phyloP scores from a whole-genome alignment of 1,140 invertebrate genomes.

The Drosophila teissieri region DNA sequence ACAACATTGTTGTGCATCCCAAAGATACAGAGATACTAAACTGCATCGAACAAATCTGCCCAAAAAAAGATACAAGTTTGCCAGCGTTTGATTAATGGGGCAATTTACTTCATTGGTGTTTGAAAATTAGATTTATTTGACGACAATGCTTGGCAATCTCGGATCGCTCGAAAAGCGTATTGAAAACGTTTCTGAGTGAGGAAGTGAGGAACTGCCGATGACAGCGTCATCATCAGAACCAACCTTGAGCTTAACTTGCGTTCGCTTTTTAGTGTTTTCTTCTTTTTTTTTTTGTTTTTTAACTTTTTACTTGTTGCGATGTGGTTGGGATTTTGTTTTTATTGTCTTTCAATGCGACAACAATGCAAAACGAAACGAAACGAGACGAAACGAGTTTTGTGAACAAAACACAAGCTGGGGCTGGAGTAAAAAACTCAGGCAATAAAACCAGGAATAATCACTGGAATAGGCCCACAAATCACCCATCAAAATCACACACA shows the following conservation, averaged over 20 bases:
- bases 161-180: constrained; percentile 6
- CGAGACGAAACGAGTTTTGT: constrained; percentile 65
- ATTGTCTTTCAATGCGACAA: constrained; percentile 44
- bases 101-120: too few relatives aligned
- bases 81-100: too few relatives aligned
- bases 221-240: constrained; percentile 45
- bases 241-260: constrained; percentile 55
- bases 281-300: constrained; percentile 4
- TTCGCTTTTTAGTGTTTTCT: constrained; percentile 30
- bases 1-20: too few relatives aligned
- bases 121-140: too few relatives aligned
- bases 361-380: constrained; percentile 47
- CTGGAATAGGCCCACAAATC: constrained; percentile 26
- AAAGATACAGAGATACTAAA: too few relatives aligned
- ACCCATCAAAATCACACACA: constrained; percentile 5
- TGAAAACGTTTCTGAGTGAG: constrained; percentile 20
- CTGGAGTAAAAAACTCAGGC: constrained; percentile 28
- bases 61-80: too few relatives aligned
- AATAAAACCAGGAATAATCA: constrained; percentile 12
- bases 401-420: constrained; percentile 32
- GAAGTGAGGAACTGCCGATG: constrained; percentile 44
- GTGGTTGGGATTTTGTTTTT: constrained; percentile 19
- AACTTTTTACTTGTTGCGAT: constrained; percentile 34
- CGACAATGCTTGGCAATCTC: too few relatives aligned
- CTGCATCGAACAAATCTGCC: too few relatives aligned